Conservation (phyloP, 35 echinoderm and acorn worm genomes). For the Apostichopus parvimensis region DNA sequence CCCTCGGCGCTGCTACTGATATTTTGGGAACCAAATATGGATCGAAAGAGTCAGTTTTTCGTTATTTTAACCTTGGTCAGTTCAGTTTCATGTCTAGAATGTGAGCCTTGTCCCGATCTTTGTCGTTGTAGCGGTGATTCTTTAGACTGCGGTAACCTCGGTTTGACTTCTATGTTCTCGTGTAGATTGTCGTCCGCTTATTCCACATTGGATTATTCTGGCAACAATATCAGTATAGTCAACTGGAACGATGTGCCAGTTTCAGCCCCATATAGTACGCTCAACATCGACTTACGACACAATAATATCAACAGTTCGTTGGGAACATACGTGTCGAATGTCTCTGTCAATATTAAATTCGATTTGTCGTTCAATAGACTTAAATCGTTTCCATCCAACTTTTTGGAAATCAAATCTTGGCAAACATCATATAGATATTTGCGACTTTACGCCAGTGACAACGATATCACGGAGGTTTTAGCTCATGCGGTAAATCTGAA, state of each 20-base stretch:
- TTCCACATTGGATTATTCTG: neutral
- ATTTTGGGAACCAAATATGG: too few relatives aligned
- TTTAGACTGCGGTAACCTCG: neutral
- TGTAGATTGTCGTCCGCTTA: neutral
- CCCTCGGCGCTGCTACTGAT: too few relatives aligned
- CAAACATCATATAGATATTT: neutral
- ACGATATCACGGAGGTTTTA: neutral
- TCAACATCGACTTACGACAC: neutral
- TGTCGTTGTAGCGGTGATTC: neutral
- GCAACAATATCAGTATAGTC: neutral
- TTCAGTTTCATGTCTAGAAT: neutral
- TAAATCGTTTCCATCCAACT: neutral
- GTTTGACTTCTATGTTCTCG: neutral
- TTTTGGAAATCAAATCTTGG: neutral
- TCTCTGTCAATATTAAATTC: neutral
- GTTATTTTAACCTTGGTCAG: neutral
- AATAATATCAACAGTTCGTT: neutral
- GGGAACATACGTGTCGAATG: neutral
- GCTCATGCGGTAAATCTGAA: neutral
- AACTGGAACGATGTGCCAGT: neutral
- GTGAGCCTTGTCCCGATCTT: neutral
- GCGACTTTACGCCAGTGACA: neutral
- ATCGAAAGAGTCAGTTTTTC: neutral
- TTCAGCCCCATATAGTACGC: neutral
- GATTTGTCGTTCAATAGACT: neutral